phyloP scores from a whole-genome alignment of 2,113 vertebrate genomes.

The Bos javanicus region DNA sequence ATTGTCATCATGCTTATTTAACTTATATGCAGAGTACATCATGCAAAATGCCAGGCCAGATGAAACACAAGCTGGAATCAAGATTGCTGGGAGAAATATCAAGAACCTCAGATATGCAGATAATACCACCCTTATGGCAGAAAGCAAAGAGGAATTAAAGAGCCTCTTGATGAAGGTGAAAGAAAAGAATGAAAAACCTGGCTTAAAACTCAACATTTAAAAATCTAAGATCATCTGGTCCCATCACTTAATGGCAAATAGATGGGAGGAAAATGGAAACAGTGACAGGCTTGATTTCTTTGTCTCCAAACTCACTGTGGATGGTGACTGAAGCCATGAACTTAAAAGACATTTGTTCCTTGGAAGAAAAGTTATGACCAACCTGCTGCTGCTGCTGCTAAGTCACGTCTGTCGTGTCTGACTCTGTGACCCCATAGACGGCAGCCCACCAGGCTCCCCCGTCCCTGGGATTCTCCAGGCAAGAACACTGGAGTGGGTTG shows the following conservation, averaged over 20 bases:
- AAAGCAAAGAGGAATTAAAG: neutral
- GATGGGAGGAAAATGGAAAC: neutral
- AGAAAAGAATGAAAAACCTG: neutral
- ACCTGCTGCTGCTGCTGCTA: neutral
- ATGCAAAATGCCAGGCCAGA: neutral
- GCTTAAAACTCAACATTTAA: neutral
- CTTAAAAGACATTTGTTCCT: neutral
- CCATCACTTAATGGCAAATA: neutral
- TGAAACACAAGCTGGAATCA: neutral
- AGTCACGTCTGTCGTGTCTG: too few species aligned
- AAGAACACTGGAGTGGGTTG: too few species aligned
- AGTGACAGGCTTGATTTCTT: neutral
- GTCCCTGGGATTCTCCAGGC: too few species aligned
- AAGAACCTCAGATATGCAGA: neutral
- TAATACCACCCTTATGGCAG: neutral
- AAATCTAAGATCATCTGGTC: neutral
- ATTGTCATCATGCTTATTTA: neutral
- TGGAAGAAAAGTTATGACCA: neutral
- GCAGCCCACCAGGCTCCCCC: too few species aligned
- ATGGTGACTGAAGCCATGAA: neutral
- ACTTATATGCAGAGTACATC: neutral
- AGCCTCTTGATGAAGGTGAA: neutral
- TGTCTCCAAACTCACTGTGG: neutral
- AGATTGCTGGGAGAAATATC: neutral
- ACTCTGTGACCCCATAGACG: too few species aligned